A percentile compares a stretch with the other conserved stretches of the same genome.
phyloP scores from a whole-genome alignment of 2,113 vertebrate species.

The Picathartes gymnocephalus region DNA sequence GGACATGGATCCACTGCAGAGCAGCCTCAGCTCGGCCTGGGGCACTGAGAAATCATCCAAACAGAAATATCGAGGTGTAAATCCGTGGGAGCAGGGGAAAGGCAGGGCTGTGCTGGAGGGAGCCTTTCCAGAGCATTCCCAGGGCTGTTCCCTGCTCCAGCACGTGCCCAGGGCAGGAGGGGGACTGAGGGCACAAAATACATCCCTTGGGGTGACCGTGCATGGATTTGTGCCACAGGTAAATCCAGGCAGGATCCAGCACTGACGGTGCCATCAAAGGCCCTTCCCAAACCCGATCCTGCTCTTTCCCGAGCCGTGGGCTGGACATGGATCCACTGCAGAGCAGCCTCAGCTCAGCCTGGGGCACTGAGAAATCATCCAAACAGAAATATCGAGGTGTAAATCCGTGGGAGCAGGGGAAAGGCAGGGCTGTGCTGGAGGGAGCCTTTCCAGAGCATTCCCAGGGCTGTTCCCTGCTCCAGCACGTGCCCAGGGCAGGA shows the following conservation, averaged over 20 bases:
- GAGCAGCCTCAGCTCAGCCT: not conserved
- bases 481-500: not conserved
- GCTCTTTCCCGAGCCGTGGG: rapidly evolving
- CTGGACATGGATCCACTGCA: rapidly evolving
- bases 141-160: rapidly evolving
- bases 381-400: not conserved
- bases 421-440: not conserved
- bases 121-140: not conserved
- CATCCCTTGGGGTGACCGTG: not conserved
- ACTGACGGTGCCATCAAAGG: too few relatives aligned
- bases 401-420: not conserved
- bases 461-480: rapidly evolving
- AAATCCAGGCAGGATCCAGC: not conserved
- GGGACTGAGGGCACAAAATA: rapidly evolving
- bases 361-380: not conserved
- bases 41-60: rapidly evolving
- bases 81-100: not conserved
- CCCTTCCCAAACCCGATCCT: too few relatives aligned
- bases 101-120: not conserved
- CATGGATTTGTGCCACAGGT: rapidly evolving
- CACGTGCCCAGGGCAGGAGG: not conserved
- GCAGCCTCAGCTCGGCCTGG: not conserved
- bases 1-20: rapidly evolving
- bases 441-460: not conserved
- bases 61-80: not conserved